phyloP scores from a whole-genome alignment of 2,113 vertebrate species.

The Oxyruncus cristatus region DNA sequence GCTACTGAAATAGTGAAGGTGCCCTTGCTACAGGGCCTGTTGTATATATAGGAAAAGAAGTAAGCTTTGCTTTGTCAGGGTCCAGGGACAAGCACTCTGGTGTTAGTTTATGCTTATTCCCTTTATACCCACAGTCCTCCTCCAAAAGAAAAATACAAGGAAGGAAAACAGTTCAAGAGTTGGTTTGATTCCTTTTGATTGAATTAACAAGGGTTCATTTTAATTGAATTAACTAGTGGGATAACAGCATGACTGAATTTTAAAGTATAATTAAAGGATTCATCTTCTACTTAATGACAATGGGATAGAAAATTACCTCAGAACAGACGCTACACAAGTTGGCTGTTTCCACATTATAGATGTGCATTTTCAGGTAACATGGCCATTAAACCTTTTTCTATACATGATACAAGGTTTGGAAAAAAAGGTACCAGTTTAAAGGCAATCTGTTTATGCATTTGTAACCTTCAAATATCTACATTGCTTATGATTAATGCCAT shows the following conservation, averaged over 20 bases:
- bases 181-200: constrained; percentile 59
- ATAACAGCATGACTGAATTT: constrained; percentile 45
- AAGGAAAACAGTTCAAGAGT: constrained; percentile 33
- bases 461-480: background rate
- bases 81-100: background rate
- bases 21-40: background rate
- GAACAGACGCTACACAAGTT: constrained; percentile 13
- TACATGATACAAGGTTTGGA: background rate
- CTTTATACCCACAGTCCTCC: background rate
- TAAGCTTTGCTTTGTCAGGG: background rate
- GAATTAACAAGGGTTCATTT: constrained; percentile 59
- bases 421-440: background rate
- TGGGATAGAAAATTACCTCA: constrained; percentile 14
- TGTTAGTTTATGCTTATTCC: background rate
- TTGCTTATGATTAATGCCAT: background rate
- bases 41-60: background rate
- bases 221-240: constrained; percentile 60
- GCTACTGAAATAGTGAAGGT: background rate
- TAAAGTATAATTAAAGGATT: constrained; percentile 49
- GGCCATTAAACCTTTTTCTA: background rate
- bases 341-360: background rate
- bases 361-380: constrained; percentile 17
- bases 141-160: background rate
- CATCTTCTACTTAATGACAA: constrained; percentile 31
- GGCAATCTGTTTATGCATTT: background rate